Evolutionary conservation across 2,888 invertebrate species (phyloP).

Genomic region (Ommatoiulus sabulosus): DNA sequence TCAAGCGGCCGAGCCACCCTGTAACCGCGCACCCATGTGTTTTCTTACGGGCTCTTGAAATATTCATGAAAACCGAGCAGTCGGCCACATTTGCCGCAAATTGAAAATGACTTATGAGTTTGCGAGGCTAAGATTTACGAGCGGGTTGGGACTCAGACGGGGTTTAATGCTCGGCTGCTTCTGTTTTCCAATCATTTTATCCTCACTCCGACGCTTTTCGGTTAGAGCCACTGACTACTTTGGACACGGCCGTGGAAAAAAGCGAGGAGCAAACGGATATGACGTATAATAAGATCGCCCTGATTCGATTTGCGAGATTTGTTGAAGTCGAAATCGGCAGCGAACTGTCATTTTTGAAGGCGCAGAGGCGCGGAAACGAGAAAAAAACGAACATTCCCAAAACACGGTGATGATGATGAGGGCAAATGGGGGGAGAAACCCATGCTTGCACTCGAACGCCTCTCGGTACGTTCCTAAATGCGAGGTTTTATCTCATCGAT

Average conservation of each 20-base stretch:
- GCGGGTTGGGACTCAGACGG: constrained; percentile 23
- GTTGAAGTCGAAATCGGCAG: constrained; percentile 29
- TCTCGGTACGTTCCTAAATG: background rate
- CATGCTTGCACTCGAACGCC: background rate
- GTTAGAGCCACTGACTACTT: constrained; percentile 24
- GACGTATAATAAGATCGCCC: constrained; percentile 34
- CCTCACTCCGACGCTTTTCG: constrained; percentile 49
- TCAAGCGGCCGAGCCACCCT: background rate
- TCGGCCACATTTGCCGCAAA: constrained; percentile 55
- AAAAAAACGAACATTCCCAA: background rate
- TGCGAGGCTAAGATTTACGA: constrained; percentile 50
- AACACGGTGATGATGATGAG: constrained; percentile 27
- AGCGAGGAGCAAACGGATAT: constrained; percentile 14
- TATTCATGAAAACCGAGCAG: constrained; percentile 55
- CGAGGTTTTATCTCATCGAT: background rate
- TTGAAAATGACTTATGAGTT: constrained; percentile 56
- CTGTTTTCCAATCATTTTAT: constrained; percentile 56
- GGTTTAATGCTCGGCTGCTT: constrained; percentile 47
- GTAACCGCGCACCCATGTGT: background rate
- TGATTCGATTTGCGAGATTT: constrained; percentile 20
- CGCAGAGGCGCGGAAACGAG: background rate
- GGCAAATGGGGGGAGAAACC: background rate
- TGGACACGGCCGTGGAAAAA: constrained; percentile 22
- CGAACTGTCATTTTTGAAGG: constrained; percentile 20
- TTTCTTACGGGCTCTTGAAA: constrained; percentile 45